Evolutionary conservation across 2,888 invertebrate species (phyloP).

Genomic region (Protonemura montana): DNA sequence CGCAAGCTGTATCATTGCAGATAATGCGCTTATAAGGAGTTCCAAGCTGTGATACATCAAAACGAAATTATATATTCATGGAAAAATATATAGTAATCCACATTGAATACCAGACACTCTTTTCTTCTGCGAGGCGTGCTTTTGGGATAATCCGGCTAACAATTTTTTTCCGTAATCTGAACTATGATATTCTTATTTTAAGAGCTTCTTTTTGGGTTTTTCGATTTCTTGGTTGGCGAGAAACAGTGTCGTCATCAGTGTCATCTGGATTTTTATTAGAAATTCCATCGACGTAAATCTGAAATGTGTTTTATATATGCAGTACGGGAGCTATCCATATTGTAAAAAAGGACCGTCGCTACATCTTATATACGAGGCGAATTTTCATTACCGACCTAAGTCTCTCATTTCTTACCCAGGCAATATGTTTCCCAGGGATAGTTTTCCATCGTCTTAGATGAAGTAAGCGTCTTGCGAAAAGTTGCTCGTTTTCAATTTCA

Average conservation of each 20-base stretch:
- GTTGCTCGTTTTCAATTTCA: not conserved
- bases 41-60: not conserved
- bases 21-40: not conserved
- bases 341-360: too few species aligned
- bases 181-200: not conserved
- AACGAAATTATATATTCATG: not conserved
- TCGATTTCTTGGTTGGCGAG: not conserved
- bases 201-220: not conserved
- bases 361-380: not conserved
- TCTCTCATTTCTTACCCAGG: not conserved
- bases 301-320: not conserved
- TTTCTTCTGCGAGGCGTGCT: not conserved
- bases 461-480: not conserved
- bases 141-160: not conserved
- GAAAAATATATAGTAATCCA: not conserved
- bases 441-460: not conserved
- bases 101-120: not conserved
- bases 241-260: slow-evolving; percentile 7
- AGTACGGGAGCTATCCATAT: not conserved
- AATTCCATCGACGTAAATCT: not conserved
- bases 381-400: not conserved
- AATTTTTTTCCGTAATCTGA: not conserved
- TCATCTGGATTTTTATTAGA: not conserved
- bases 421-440: not conserved
- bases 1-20: not conserved